These are phyloP conservation scores for Blennius ocellaris DNA, from an alignment of 2,113 vertebrate species.

Conservation along the genomic window DNA sequence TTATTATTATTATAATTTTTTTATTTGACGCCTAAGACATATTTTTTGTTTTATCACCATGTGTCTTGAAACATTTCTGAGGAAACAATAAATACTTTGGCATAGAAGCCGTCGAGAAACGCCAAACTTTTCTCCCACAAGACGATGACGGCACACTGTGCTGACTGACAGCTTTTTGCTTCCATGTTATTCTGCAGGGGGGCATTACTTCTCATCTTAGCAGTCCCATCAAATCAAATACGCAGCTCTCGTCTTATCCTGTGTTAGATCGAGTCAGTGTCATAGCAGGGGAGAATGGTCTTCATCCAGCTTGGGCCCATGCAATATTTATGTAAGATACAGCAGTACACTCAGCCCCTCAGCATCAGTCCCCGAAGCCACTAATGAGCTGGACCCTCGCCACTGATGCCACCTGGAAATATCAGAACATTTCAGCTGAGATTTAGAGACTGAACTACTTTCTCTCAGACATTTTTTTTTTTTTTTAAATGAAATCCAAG, in stretches of 20 bases:
- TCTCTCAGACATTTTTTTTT: conserved; percentile 44
- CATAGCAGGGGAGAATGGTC: conserved; percentile 32
- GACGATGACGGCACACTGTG: conserved; percentile 9
- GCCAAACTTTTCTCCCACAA: neutral
- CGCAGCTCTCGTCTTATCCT: conserved; percentile 13
- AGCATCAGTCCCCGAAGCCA: conserved; percentile 30
- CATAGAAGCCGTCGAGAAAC: conserved; percentile 4
- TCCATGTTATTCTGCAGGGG: conserved; percentile 15
- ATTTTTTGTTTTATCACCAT: neutral
- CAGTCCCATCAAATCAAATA: conserved; percentile 9
- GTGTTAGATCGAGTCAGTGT: conserved; percentile 7
- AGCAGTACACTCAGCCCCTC: conserved; percentile 5
- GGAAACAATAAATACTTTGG: conserved; percentile 21
- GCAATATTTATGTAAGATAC: conserved; percentile 34
- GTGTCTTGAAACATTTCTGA: neutral
- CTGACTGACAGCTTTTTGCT: conserved; percentile 36
- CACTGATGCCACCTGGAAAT: conserved; percentile 68
- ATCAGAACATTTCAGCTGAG: conserved; percentile 50
- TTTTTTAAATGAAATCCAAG: conserved; percentile 49
- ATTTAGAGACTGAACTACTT: conserved; percentile 32
- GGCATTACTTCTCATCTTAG: conserved; percentile 22
- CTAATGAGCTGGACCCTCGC: conserved; percentile 44
- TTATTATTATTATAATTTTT: neutral
- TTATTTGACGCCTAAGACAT: neutral
- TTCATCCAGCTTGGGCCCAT: conserved; percentile 35